phyloP scores from a whole-genome alignment of 2,888 invertebrate species.

The Malacosoma neustria region DNA sequence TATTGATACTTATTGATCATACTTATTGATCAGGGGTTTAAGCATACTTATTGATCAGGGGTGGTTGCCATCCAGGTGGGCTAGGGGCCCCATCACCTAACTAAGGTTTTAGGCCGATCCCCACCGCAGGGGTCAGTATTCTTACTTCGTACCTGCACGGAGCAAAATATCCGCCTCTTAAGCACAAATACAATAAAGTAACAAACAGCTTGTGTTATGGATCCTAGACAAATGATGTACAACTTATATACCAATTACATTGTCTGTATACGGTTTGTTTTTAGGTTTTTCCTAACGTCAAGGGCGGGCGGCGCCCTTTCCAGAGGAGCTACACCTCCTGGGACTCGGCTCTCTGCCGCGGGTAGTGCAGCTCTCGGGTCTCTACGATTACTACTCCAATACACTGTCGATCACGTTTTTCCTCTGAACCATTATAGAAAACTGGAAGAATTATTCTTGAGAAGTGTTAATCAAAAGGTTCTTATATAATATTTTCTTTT shows the following conservation, averaged over 20 bases:
- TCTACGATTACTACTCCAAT: conserved; percentile 88
- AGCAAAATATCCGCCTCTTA: too few species aligned
- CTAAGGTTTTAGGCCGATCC: too few species aligned
- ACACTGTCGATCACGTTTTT: conserved; percentile 93
- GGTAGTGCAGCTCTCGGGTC: conserved; percentile 81
- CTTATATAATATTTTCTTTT: not conserved
- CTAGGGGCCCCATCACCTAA: too few species aligned
- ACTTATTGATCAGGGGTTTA: too few species aligned
- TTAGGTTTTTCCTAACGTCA: conserved; percentile 79
- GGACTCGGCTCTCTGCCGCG: conserved; percentile 78
- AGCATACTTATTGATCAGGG: too few species aligned
- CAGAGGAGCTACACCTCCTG: conserved; percentile 84
- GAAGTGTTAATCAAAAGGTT: conserved; percentile 80
- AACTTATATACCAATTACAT: not conserved
- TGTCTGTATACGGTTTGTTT: not conserved
- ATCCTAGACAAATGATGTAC: too few species aligned
- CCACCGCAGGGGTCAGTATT: too few species aligned
- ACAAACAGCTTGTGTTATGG: too few species aligned
- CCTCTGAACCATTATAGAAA: conserved; percentile 86
- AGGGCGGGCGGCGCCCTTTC: conserved; percentile 77
- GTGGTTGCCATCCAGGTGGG: too few species aligned
- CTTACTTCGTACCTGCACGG: too few species aligned
- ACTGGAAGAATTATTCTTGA: conserved; percentile 83
- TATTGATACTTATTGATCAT: too few species aligned
- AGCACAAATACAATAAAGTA: too few species aligned